phyloP scores from a whole-genome alignment of 37 sponge, comb jelly and placozoan genomes.

The Ianthella basta region DNA sequence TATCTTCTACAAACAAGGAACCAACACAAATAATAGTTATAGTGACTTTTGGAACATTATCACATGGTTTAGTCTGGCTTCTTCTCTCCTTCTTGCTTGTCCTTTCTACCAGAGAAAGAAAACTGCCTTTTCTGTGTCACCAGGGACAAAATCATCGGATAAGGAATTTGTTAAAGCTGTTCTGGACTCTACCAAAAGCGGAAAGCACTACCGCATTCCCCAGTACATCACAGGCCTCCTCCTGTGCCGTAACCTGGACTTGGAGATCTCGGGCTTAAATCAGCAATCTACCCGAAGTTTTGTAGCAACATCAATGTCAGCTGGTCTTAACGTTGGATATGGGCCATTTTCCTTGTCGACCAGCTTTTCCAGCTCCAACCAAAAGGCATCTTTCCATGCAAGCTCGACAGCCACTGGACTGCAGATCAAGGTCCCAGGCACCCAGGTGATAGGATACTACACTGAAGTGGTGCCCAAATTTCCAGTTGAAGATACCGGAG shows the following conservation, averaged over 20 bases:
- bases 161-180: no score
- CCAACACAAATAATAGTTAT: no score
- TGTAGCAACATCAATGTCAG: not conserved
- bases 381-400: constrained; percentile 8
- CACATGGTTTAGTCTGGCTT: no score
- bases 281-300: not conserved
- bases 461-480: constrained; percentile 18
- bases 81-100: no score
- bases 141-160: no score
- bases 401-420: constrained; percentile 9
- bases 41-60: no score
- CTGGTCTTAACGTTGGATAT: not conserved
- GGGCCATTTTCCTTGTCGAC: constrained; percentile 20
- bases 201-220: not conserved
- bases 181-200: no score
- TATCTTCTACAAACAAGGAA: no score
- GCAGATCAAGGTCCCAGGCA: constrained; percentile 8
- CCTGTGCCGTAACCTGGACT: not conserved
- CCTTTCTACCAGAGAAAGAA: no score
- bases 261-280: not conserved
- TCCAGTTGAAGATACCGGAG: not conserved
- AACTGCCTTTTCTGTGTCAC: no score
- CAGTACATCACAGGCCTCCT: constrained; percentile 23
- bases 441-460: constrained; percentile 18
- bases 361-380: constrained; percentile 12